phyloP scores from a whole-genome alignment of 2,113 vertebrate species.

The Odobenus rosmarus region DNA sequence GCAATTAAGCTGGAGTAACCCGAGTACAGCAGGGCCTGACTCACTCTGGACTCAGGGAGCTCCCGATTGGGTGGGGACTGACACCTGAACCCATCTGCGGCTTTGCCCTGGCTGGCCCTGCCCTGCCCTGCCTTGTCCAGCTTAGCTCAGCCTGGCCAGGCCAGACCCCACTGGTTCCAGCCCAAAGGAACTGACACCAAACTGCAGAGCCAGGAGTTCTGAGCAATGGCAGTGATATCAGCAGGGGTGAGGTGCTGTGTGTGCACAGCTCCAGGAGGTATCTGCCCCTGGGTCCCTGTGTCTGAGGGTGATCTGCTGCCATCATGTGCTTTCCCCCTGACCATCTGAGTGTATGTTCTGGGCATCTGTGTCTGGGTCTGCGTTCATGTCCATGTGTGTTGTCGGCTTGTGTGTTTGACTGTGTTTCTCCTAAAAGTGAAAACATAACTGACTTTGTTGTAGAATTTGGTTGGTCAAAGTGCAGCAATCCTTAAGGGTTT shows the following conservation, averaged over 20 bases:
- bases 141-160: not conserved
- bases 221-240: not conserved
- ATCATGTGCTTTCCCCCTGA: not conserved
- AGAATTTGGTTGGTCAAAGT: not conserved
- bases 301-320: too few relatives aligned
- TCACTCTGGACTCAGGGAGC: not conserved
- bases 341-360: not conserved
- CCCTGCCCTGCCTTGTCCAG: not conserved
- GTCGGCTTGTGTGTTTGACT: not conserved
- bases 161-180: not conserved
- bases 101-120: slow-evolving; percentile 1
- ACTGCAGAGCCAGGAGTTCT: slow-evolving; percentile 17
- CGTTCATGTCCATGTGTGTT: not conserved
- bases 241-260: fast-evolving
- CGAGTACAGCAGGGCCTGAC: not conserved
- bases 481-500: not conserved
- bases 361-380: not conserved
- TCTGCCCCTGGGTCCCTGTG: not conserved
- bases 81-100: slow-evolving; percentile 63
- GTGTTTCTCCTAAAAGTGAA: not conserved
- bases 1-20: slow-evolving; percentile 17
- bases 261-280: not conserved
- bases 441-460: not conserved
- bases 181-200: not conserved
- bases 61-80: not conserved